Percentiles rank a stretch among this genome's conserved stretches.
These are phyloP conservation scores for Drosophila aff. DNA, from an alignment of 1,140 invertebrate genomes.

Conservation along the genomic window DNA sequence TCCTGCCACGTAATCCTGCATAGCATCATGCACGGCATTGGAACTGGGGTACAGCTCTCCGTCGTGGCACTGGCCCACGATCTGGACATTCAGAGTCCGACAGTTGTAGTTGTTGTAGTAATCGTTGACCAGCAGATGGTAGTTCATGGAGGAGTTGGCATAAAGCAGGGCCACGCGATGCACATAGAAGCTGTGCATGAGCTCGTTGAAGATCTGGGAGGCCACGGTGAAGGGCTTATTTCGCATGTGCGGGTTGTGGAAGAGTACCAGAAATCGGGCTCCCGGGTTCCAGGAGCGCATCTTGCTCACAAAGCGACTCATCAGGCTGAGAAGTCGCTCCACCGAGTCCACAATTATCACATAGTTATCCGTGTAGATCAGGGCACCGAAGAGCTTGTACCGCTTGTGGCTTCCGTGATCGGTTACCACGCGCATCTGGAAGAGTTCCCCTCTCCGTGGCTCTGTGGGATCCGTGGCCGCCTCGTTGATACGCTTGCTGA, in stretches of 20 bases:
- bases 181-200: slow-evolving; percentile 69
- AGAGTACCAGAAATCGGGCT: slow-evolving; percentile 76
- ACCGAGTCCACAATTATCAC: slow-evolving; percentile 68
- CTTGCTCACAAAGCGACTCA: slow-evolving; percentile 48
- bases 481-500: slow-evolving; percentile 63
- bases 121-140: slow-evolving; percentile 73
- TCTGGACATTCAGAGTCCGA: slow-evolving; percentile 56
- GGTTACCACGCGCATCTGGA: slow-evolving; percentile 69
- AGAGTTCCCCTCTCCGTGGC: slow-evolving; percentile 27
- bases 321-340: slow-evolving; percentile 38
- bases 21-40: slow-evolving; percentile 35
- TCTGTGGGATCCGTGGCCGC: slow-evolving; percentile 33
- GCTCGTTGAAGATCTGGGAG: slow-evolving; percentile 53
- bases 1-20: slow-evolving; percentile 55
- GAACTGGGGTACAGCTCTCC: slow-evolving; percentile 43
- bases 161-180: slow-evolving; percentile 75
- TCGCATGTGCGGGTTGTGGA: slow-evolving; percentile 46
- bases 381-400: slow-evolving; percentile 26
- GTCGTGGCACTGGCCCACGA: slow-evolving; percentile 62
- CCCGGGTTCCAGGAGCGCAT: slow-evolving; percentile 81
- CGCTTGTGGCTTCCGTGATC: slow-evolving; percentile 14
- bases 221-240: slow-evolving; percentile 50
- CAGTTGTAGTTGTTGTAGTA: slow-evolving; percentile 76
- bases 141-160: slow-evolving; percentile 52
- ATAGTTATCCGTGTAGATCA: slow-evolving; percentile 71